phyloP scores from a whole-genome alignment of 2,113 vertebrate species.

The Myiagra hebetior region DNA sequence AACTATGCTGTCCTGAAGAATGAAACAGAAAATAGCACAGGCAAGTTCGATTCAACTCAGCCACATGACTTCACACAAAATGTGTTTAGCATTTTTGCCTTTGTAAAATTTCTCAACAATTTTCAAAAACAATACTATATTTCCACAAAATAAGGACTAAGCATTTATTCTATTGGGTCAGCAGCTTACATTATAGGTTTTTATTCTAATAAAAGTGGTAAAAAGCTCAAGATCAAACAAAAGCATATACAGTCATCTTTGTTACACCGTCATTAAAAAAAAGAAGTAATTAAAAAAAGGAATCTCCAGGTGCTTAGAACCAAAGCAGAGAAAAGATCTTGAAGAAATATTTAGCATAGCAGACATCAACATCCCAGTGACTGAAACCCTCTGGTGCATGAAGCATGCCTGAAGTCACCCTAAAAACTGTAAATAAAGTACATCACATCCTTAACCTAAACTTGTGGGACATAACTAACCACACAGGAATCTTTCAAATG shows the following conservation, averaged over 20 bases:
- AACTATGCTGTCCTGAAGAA: background rate
- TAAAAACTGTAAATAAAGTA: background rate
- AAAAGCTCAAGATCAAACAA: background rate
- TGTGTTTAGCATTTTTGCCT: accelerated
- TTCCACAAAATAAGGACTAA: background rate
- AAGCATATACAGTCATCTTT: background rate
- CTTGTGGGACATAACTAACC: background rate
- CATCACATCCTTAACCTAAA: background rate
- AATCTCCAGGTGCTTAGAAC: background rate
- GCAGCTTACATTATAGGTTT: accelerated
- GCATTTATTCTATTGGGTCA: accelerated
- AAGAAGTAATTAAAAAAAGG: background rate
- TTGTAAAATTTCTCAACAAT: background rate
- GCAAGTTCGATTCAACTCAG: background rate
- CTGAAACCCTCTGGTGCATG: accelerated
- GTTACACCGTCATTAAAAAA: background rate
- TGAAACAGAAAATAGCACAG: background rate
- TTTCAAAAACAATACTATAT: background rate
- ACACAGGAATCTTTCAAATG: accelerated
- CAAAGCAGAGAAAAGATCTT: background rate
- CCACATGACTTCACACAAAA: background rate
- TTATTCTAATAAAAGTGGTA: background rate
- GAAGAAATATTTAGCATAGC: background rate
- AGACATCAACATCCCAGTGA: background rate
- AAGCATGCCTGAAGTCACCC: background rate